These are phyloP conservation scores for Probaryconus sp. DNA, from an alignment of 1,140 invertebrate species.

Conservation along the genomic window DNA sequence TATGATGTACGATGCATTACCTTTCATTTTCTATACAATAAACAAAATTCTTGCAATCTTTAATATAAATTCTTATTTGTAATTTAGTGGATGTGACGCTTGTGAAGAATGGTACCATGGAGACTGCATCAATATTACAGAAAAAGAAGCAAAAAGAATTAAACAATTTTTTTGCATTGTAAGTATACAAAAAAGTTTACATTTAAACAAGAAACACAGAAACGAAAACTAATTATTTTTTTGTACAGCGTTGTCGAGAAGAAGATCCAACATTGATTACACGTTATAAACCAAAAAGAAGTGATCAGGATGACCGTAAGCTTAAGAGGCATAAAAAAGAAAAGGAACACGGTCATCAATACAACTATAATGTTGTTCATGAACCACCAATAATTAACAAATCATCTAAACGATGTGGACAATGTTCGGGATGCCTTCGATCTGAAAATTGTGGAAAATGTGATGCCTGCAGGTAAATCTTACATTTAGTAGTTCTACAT, in stretches of 20 bases:
- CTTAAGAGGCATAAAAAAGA: slow-evolving; percentile 72
- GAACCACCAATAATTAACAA: slow-evolving; percentile 68
- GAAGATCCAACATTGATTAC: slow-evolving; percentile 90
- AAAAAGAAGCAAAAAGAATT: slow-evolving; percentile 94
- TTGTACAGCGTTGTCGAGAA: slow-evolving; percentile 85
- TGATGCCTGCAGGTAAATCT: slow-evolving; percentile 84
- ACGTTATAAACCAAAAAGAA: slow-evolving; percentile 85
- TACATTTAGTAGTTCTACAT: slow-evolving; percentile 11
- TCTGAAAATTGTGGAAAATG: slow-evolving; percentile 92
- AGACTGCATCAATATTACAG: slow-evolving; percentile 96
- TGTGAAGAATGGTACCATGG: slow-evolving; percentile 99
- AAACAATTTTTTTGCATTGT: slow-evolving; percentile 93
- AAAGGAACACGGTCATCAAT: slow-evolving; percentile 67
- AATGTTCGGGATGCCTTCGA: slow-evolving; percentile 89
- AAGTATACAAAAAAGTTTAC: slow-evolving; percentile 62
- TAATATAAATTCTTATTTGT: slow-evolving; percentile 34
- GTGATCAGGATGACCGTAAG: slow-evolving; percentile 80
- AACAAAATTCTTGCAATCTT: no score
- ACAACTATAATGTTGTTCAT: slow-evolving; percentile 71
- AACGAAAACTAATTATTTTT: no score
- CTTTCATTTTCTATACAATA: no score
- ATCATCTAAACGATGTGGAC: slow-evolving; percentile 84
- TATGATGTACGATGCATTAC: slow-evolving; percentile 99
- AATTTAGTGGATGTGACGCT: slow-evolving; percentile 91
- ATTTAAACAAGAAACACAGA: no score